Conservation (phyloP, 92 coral and sea anemone genomes). For the Paramuricea clavata region DNA sequence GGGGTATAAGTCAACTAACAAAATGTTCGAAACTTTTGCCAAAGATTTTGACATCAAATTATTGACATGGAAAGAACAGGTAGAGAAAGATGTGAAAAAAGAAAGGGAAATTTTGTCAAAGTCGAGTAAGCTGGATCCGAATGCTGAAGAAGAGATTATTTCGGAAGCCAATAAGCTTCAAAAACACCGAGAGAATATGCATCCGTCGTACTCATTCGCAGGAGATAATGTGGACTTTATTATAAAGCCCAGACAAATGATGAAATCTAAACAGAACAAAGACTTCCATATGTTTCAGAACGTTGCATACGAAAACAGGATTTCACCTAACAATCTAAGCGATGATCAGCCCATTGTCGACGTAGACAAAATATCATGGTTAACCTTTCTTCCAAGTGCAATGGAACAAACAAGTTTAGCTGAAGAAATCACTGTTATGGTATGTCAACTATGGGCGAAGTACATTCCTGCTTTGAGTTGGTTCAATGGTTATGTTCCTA, state of each 20-base stretch:
- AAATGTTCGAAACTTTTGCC: constrained; percentile 19
- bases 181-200: constrained; percentile 58
- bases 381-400: constrained; percentile 62
- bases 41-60: neutral
- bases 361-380: constrained; percentile 23
- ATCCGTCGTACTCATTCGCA: constrained; percentile 67
- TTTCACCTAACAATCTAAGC: constrained; percentile 59
- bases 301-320: constrained; percentile 52
- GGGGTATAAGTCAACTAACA: neutral
- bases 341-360: neutral
- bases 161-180: neutral
- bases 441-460: neutral
- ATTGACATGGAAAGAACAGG: neutral
- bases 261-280: constrained; percentile 50
- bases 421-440: constrained; percentile 27
- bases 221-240: constrained; percentile 69
- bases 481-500: neutral
- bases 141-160: neutral
- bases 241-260: constrained; percentile 47
- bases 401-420: constrained; percentile 43
- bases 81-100: neutral
- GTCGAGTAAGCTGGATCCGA: neutral
- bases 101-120: neutral
- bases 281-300: constrained; percentile 63
- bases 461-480: neutral